Evolutionary conservation across 2,113 vertebrate genomes (phyloP).

Genomic region (Ellobius talpinus): DNA sequence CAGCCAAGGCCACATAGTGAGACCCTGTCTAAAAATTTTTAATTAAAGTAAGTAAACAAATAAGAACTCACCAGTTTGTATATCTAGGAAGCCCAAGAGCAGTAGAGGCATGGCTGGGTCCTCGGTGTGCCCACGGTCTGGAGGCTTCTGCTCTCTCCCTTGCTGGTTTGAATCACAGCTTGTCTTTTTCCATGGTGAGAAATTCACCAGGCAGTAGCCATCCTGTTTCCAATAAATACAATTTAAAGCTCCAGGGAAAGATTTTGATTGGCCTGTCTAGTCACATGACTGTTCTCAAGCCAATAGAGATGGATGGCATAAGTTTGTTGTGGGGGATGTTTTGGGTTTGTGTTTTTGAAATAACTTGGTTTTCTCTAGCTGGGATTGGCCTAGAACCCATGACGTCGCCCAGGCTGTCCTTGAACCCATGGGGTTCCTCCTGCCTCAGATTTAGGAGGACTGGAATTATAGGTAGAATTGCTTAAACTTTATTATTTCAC

Average conservation of each 20-base stretch:
- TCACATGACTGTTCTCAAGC: not conserved
- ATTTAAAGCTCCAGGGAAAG: not conserved
- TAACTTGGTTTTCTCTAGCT: not conserved
- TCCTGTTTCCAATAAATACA: not conserved
- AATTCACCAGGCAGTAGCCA: not conserved
- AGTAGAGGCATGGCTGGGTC: not conserved
- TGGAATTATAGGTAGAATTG: not conserved
- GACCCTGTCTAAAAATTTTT: not conserved
- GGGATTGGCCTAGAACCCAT: not conserved
- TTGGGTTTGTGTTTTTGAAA: not conserved
- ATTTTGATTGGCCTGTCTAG: not conserved
- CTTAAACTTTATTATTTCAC: not conserved
- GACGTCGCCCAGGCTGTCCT: not conserved
- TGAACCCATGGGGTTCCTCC: not conserved
- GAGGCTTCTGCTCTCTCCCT: not conserved
- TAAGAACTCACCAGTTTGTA: not conserved
- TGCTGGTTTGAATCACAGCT: not conserved
- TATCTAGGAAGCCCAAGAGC: not conserved
- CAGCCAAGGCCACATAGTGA: not conserved
- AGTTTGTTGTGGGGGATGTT: not conserved
- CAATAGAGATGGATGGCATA: not conserved
- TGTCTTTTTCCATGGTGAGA: not conserved
- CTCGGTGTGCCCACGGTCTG: not conserved
- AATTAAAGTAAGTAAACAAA: not conserved
- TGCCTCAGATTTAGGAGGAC: not conserved